phyloP scores from a whole-genome alignment of 2,113 vertebrate species.

The Mesitornis unicolor region DNA sequence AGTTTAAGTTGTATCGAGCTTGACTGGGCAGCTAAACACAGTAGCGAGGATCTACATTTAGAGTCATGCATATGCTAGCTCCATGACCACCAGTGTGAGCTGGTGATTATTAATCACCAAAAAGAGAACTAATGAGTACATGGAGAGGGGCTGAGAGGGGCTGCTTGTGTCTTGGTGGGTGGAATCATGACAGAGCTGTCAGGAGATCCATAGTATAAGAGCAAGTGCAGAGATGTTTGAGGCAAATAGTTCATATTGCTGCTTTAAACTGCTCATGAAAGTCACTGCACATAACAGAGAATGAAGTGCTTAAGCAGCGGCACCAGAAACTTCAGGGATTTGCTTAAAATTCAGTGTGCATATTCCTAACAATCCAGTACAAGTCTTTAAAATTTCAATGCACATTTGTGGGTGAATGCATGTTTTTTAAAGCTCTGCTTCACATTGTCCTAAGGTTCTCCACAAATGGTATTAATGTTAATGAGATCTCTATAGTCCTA shows the following conservation, averaged over 20 bases:
- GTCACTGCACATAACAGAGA: background rate
- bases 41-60: background rate
- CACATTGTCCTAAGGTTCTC: constrained; percentile 44
- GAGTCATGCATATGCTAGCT: background rate
- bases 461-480: constrained; percentile 56
- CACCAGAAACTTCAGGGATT: background rate
- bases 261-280: background rate
- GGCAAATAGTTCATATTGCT: background rate
- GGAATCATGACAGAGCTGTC: background rate
- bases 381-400: constrained; percentile 36
- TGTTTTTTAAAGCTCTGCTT: constrained; percentile 54
- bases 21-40: background rate
- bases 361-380: background rate
- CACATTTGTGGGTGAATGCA: constrained; percentile 19
- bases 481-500: constrained; percentile 65
- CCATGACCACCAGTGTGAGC: background rate
- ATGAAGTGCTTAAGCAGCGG: background rate
- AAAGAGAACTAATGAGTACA: background rate
- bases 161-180: background rate
- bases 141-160: background rate
- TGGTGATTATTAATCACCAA: background rate
- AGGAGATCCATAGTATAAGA: background rate
- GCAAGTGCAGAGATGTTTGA: background rate
- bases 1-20: background rate
- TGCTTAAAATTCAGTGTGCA: constrained; percentile 46